These are phyloP conservation scores for Dendrolimus punctatus DNA, from an alignment of 1,140 invertebrate species.

Conservation along the genomic window DNA sequence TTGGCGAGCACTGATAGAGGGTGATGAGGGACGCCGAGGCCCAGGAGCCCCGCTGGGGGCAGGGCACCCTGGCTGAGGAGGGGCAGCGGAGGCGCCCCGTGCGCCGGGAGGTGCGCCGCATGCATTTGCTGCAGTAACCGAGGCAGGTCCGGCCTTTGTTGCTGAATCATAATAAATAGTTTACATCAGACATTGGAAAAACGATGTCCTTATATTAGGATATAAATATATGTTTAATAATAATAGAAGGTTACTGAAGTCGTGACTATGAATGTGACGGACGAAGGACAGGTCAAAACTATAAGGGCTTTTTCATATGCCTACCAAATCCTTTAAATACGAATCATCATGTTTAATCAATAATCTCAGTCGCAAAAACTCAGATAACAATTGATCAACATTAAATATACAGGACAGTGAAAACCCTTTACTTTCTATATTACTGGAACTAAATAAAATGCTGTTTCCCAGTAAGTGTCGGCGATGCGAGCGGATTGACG, in stretches of 20 bases:
- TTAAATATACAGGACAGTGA: slow-evolving; percentile 4
- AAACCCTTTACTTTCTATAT: slow-evolving; percentile 5
- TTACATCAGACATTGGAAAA: neutral
- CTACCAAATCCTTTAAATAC: too few species aligned
- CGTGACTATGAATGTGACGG: too few species aligned
- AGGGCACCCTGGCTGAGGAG: slow-evolving; percentile 80
- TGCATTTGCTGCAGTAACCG: slow-evolving; percentile 92
- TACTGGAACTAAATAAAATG: slow-evolving; percentile 14
- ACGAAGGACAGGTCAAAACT: too few species aligned
- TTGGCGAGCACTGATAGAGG: slow-evolving; percentile 74
- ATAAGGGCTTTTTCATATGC: too few species aligned
- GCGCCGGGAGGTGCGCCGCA: slow-evolving; percentile 88
- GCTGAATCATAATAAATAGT: slow-evolving; percentile 69
- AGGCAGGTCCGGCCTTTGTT: slow-evolving; percentile 84
- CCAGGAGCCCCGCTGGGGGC: slow-evolving; percentile 74
- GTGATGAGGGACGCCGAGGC: slow-evolving; percentile 75
- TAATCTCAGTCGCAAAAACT: too few species aligned
- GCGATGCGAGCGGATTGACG: slow-evolving; percentile 62
- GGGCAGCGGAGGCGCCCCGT: slow-evolving; percentile 79
- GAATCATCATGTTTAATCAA: too few species aligned
- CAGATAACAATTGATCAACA: too few species aligned
- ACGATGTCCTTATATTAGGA: too few species aligned
- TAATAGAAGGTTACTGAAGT: too few species aligned
- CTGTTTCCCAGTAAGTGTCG: slow-evolving; percentile 23
- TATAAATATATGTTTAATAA: too few species aligned